Evolutionary conservation across 92 coral and sea anemone genomes (phyloP).

Genomic region (Pocillopora grandis): DNA sequence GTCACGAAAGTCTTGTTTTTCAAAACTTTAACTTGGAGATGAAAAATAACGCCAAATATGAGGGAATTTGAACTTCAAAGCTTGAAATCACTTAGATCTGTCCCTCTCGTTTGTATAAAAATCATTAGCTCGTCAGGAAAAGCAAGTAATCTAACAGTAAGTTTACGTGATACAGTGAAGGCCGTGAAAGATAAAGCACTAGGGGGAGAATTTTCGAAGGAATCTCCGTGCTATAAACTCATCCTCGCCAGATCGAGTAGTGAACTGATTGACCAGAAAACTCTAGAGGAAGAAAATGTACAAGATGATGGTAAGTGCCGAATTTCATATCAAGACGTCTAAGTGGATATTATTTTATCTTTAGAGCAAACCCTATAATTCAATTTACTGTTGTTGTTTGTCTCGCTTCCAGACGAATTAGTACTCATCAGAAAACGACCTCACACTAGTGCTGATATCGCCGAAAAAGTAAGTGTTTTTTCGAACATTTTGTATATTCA

Average conservation of each 20-base stretch:
- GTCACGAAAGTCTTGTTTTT: constrained; percentile 42
- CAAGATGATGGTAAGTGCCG: constrained; percentile 77
- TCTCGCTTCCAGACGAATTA: constrained; percentile 56
- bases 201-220: constrained; percentile 91
- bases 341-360: neutral
- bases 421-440: constrained; percentile 59
- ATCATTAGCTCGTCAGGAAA: constrained; percentile 84
- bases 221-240: constrained; percentile 84
- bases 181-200: constrained; percentile 78
- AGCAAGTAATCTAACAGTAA: constrained; percentile 74
- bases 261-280: constrained; percentile 80
- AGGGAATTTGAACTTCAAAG: constrained; percentile 98
- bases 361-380: neutral
- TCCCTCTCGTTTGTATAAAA: constrained; percentile 68
- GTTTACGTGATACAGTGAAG: constrained; percentile 65
- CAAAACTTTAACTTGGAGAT: constrained; percentile 3
- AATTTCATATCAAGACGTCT: neutral
- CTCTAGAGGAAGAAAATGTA: constrained; percentile 89
- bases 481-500: neutral
- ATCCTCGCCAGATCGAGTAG: constrained; percentile 76
- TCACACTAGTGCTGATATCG: constrained; percentile 9
- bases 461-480: constrained; percentile 30
- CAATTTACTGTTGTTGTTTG: neutral
- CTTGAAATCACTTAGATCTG: constrained; percentile 83
- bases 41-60: constrained; percentile 55